phyloP scores from a whole-genome alignment of 2,797 vertebrate species.

The Anniella stebbinsi region DNA sequence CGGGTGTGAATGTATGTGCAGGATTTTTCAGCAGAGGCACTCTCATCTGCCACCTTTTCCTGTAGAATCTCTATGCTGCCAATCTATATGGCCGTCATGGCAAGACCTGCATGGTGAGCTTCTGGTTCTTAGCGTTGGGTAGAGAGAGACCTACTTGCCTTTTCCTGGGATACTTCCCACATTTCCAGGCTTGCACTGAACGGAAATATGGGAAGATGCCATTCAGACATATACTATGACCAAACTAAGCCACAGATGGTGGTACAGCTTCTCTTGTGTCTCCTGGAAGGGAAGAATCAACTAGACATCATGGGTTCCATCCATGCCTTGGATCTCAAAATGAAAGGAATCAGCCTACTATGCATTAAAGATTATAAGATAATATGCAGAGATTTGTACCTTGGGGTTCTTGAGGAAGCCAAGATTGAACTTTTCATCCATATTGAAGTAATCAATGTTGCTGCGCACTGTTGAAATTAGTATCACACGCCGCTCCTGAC shows the following conservation, averaged over 20 bases:
- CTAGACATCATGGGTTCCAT: too few relatives aligned
- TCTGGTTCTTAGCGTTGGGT: background rate
- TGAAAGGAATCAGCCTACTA: fast-evolving
- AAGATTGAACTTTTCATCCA: conserved; percentile 86
- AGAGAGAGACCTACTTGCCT: background rate
- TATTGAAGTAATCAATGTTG: conserved; percentile 74
- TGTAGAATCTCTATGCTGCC: background rate
- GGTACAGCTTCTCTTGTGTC: background rate
- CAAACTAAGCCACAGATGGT: background rate
- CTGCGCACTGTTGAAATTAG: conserved; percentile 94
- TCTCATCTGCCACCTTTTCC: background rate
- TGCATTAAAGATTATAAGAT: background rate
- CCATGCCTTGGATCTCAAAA: background rate
- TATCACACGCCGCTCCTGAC: conserved; percentile 91
- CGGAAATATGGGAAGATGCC: background rate
- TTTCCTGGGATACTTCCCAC: background rate
- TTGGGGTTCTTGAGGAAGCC: conserved; percentile 95
- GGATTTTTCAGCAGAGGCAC: background rate
- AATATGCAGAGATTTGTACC: conserved; percentile 73
- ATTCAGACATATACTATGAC: background rate
- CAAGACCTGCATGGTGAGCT: background rate
- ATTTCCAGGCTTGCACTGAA: background rate
- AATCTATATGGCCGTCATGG: background rate
- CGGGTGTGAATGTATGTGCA: too few relatives aligned
- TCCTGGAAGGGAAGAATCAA: background rate